Conservation (phyloP, 2,888 invertebrate genomes). For the Incurvaria masculella region DNA sequence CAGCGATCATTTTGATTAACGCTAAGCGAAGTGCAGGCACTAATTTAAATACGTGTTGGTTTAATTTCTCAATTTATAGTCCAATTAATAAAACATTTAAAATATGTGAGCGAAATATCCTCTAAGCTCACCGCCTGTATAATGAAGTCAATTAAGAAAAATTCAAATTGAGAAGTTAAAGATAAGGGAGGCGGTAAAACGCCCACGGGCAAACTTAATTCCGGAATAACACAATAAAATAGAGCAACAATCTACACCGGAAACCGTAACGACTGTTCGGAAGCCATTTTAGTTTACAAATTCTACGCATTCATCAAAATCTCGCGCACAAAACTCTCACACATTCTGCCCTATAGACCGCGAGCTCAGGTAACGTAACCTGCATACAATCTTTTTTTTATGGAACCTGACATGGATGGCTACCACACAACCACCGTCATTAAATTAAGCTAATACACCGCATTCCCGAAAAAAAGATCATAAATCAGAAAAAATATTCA, state of each 20-base stretch:
- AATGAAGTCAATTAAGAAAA: neutral
- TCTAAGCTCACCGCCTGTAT: neutral
- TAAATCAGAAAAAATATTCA: no score
- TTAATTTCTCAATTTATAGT: neutral
- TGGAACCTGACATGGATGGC: no score
- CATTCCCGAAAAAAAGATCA: no score
- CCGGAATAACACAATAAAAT: no score
- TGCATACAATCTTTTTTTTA: no score
- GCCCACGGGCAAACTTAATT: neutral
- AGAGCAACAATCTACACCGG: neutral
- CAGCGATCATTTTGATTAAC: no score
- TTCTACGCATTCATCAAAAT: neutral
- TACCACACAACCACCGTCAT: no score
- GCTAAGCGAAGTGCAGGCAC: neutral
- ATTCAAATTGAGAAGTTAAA: no score
- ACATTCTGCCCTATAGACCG: no score
- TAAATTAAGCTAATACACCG: no score
- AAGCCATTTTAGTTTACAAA: neutral
- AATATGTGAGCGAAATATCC: neutral
- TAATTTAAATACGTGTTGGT: neutral
- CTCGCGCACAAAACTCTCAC: neutral
- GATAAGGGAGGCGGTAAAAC: neutral
- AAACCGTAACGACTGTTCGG: neutral
- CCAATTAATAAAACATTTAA: neutral
- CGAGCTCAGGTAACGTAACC: no score